phyloP scores from a whole-genome alignment of 1,140 invertebrate species.

The Lethocerus indicus region DNA sequence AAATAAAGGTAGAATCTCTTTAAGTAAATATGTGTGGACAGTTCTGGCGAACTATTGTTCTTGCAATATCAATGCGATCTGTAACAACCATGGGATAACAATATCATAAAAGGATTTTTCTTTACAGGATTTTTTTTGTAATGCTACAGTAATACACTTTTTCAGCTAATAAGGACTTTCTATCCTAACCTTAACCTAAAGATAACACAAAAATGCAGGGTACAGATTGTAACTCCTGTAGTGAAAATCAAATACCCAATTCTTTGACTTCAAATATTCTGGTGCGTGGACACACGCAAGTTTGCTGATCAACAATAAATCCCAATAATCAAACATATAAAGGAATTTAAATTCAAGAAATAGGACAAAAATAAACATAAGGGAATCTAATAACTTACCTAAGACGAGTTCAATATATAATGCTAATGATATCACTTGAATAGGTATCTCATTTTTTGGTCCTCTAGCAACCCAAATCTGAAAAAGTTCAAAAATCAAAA shows the following conservation, averaged over 20 bases:
- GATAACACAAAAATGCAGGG: not conserved
- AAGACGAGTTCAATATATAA: conserved; percentile 53
- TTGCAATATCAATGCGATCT: conserved; percentile 36
- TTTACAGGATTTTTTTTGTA: not conserved
- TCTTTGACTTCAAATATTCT: not conserved
- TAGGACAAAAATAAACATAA: not conserved
- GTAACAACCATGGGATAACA: conserved; percentile 20
- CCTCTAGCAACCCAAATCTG: conserved; percentile 38
- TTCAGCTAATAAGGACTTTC: not conserved
- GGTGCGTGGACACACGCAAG: not conserved
- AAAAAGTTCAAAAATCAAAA: no score
- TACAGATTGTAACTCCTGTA: not conserved
- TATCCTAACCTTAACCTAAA: not conserved
- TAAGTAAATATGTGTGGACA: conserved; percentile 22
- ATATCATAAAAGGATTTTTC: conserved; percentile 6
- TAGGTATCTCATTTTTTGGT: conserved; percentile 41
- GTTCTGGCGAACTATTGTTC: conserved; percentile 34
- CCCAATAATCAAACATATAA: not conserved
- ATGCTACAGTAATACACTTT: not conserved
- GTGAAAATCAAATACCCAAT: not conserved
- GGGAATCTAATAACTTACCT: conserved; percentile 34
- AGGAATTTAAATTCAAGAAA: not conserved
- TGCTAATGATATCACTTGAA: conserved; percentile 50
- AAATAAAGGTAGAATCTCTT: no score
- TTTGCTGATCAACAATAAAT: not conserved